These are phyloP conservation scores for Matsumyia berberina DNA, from an alignment of 2,888 invertebrate species.

Conservation along the genomic window DNA sequence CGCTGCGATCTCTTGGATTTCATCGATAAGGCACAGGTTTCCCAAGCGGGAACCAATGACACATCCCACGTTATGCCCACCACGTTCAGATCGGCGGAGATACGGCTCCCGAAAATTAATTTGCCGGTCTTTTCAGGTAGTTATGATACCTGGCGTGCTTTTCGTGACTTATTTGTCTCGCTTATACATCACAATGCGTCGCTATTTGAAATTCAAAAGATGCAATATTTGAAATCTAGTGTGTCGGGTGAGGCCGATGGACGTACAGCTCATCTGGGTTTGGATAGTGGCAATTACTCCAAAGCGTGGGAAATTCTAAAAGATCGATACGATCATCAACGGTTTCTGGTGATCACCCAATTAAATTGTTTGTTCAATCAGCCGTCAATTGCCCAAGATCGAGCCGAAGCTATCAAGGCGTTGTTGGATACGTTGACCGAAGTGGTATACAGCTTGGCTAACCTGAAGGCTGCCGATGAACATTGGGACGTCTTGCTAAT, in stretches of 20 bases:
- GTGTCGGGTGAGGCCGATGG: neutral
- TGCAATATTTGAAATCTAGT: conserved; percentile 7
- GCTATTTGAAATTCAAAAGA: neutral
- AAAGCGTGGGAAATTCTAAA: neutral
- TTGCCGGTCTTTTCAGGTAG: neutral
- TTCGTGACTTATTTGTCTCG: neutral
- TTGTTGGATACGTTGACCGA: neutral
- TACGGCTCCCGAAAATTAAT: neutral
- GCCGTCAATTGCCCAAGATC: neutral
- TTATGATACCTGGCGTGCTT: no score
- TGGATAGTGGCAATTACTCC: neutral
- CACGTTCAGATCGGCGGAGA: neutral
- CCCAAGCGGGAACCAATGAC: no score
- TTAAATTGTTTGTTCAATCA: neutral
- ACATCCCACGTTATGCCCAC: neutral
- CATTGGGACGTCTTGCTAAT: no score
- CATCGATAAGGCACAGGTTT: no score
- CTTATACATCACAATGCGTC: neutral
- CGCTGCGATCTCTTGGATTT: no score
- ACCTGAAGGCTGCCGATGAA: no score
- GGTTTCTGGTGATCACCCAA: no score
- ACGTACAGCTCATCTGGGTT: neutral
- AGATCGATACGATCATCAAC: no score
- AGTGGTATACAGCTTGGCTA: no score
- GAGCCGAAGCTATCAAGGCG: neutral